Evolutionary conservation across 2,888 invertebrate genomes (phyloP), one percentile per base, ranked within the genome.

Genomic region (Sinodicranocentrus sp.): DNA sequence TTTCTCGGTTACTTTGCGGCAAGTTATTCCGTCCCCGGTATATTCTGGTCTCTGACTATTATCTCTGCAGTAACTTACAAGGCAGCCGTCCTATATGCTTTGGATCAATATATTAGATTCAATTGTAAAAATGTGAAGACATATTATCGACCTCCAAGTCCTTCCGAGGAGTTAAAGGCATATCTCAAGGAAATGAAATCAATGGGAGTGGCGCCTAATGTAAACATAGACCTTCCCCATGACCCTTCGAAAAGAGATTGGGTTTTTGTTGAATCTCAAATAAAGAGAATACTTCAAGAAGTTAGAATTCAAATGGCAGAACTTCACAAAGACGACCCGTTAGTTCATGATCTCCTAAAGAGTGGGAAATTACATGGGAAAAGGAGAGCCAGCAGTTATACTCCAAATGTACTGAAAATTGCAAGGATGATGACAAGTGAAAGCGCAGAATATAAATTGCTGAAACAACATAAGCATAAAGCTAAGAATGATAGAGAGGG

Each of bases 241-340:
- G 54, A 63, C 21, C 15, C 15, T 1, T 33, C 8, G 15, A 48
- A 33, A 21, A 5, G 28, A 25, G 65, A 63, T 17, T 71, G 71
- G 79, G 1, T 3, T 0, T 52, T 17, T n/a, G 39, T 71, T 0
- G n/a, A 79, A 13, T 25, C 52, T 1, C 25, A 13, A 25, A 72
- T 79, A 6, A 79, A 72, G 17, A 71, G 28, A n/a, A 23, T 65
- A 25, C 48, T 79, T 0, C 13, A 19, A 0, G 54, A 71, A 0
- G 44, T 79, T 2, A 21, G 79, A 19, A 13, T 65, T 23, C 79
- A 79, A 63, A 15, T 79, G 52, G 79, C 79, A 2, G 79, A 79
- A 33, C 39, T 79, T 3, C 61, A 79, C 61, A 48, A 26, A 15
- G 72, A 79, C 28, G 79, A 79, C 21, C 79, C 79, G 17, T 0